Base-by-base conservation (phyloP, 2,888 invertebrate genomes). In the Barypeithes pellucidus region DNA sequence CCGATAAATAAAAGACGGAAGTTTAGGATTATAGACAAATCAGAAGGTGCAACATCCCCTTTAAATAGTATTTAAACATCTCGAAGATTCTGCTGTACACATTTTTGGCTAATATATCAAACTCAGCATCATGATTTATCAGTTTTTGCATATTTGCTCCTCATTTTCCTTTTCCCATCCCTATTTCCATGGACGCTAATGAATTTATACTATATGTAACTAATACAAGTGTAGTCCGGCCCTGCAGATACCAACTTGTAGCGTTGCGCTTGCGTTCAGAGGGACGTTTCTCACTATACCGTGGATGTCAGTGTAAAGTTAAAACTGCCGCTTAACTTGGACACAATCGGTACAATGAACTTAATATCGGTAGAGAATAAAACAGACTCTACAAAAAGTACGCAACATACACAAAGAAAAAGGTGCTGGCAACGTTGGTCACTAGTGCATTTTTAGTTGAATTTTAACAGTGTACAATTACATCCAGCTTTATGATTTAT, bases 281-380 rank as follows among this genome's bases (percentile, higher is more conserved):
- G 69, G 74, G 76, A 74, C 75, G 78, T 78, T 80, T 78, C 80
- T 78, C 79, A 77, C 77, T 77, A 76, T 74, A 77, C 77, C 74
- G 76, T 79, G 74, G 77, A 75, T 77, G 77, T 79, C 79, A 79
- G 81, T 81, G 77, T 75, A 79, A 79, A 80, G 79, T 77, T 78
- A 76, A 78, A 79, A 78, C 69, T 79, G 78, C 72, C 71, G 79
- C 75, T 79, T 75, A 71, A 78, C 78, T 79, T 76, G 78, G 71
- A 54, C 66, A 73, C 59, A 77, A 75, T 77, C 77, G 75, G 79
- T 80, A 78, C 79, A 77, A 79, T 79, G 79, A 79, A 80, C 79
- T 77, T 78, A 74, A 72, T 74, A 68, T 68, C 67, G 76, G 71
- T 73, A 45, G 73, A 75, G 50, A 47, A 67, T 71, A 75, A 45